These are phyloP conservation scores for Heliocidaris erythrogramma DNA, from an alignment of 35 echinoderm and acorn worm genomes.

Conservation along the genomic window DNA sequence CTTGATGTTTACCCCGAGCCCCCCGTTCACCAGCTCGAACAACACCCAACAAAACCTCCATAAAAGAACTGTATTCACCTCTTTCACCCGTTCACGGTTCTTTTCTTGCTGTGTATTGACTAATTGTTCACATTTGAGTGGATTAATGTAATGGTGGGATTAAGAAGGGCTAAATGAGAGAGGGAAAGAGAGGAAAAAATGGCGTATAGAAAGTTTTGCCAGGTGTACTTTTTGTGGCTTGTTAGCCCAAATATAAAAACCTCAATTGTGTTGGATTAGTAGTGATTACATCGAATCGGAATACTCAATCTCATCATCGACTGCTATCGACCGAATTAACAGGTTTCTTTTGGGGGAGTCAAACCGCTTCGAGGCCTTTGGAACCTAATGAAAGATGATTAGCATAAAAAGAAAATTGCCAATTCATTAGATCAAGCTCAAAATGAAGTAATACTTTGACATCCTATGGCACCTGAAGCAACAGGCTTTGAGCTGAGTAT, in stretches of 20 bases:
- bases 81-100: neutral
- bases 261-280: slow-evolving; percentile 19
- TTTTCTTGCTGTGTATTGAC: slow-evolving; percentile 41
- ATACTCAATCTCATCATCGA: slow-evolving; percentile 9
- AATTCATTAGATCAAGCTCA: neutral
- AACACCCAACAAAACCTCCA: slow-evolving; percentile 23
- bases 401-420: neutral
- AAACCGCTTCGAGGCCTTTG: neutral
- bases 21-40: neutral
- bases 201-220: slow-evolving; percentile 37
- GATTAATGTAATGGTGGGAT: neutral
- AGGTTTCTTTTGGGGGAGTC: neutral
- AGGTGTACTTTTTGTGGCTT: slow-evolving; percentile 42
- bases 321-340: neutral
- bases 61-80: slow-evolving; percentile 38
- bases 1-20: slow-evolving; percentile 20
- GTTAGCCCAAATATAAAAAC: slow-evolving; percentile 38
- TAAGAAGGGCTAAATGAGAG: neutral
- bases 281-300: slow-evolving; percentile 2
- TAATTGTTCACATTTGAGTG: slow-evolving; percentile 42
- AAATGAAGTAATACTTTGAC: neutral
- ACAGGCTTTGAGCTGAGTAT: neutral
- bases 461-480: neutral
- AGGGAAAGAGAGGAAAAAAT: neutral
- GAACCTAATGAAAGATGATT: slow-evolving; percentile 4